A percentile compares a stretch with the other conserved stretches of the same genome.
Conservation (phyloP, 2,113 vertebrate genomes). For the Strix uralensis region DNA sequence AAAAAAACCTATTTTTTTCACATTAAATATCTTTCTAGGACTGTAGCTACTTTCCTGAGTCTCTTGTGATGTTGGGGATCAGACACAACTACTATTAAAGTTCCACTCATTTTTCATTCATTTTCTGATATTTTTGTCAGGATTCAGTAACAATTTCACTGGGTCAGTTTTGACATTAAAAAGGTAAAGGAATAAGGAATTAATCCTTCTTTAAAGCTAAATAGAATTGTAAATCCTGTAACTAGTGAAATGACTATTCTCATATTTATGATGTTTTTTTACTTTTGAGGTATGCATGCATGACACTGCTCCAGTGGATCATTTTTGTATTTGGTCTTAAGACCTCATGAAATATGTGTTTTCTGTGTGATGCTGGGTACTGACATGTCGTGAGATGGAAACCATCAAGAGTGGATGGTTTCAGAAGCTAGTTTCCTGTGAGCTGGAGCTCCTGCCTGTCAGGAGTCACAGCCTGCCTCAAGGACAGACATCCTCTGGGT, state of each 20-base stretch:
- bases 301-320: neutral
- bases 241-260: neutral
- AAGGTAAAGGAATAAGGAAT: neutral
- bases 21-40: neutral
- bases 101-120: neutral
- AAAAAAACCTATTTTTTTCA: neutral
- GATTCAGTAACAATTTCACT: neutral
- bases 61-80: neutral
- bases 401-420: neutral
- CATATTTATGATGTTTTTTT: neutral
- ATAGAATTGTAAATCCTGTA: neutral
- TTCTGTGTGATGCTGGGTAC: neutral
- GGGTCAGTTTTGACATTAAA: neutral
- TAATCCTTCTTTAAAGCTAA: neutral
- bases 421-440: neutral
- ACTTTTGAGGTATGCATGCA: neutral
- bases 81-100: neutral
- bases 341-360: neutral
- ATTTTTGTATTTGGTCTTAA: neutral
- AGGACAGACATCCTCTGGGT: neutral
- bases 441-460: neutral
- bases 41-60: conserved; percentile 1
- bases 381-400: neutral
- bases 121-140: neutral
- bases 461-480: neutral